These are phyloP conservation scores for Furcula furcula DNA, from an alignment of 2,888 invertebrate genomes.

Conservation along the genomic window DNA sequence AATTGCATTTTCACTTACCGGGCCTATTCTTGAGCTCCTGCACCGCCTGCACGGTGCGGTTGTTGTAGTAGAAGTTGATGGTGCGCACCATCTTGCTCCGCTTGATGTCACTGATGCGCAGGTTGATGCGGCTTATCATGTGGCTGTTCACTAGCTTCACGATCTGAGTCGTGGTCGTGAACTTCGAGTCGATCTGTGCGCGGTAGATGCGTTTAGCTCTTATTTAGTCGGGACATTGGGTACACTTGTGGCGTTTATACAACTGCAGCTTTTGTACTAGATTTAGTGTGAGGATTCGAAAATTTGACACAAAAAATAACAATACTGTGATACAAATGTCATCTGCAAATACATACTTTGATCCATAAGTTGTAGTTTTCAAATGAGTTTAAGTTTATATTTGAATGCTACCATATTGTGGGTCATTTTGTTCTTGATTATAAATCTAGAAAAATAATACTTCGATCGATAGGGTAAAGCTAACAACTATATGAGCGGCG, in stretches of 20 bases:
- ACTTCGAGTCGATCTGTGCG: slow-evolving; percentile 93
- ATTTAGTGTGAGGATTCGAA: not conserved
- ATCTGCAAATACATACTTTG: no score
- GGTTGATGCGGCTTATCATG: slow-evolving; percentile 95
- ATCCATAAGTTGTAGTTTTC: no score
- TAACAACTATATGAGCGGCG: no score
- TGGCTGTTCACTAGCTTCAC: slow-evolving; percentile 97
- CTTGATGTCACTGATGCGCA: slow-evolving; percentile 97
- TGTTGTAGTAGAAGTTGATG: slow-evolving; percentile 98
- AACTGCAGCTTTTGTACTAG: no score
- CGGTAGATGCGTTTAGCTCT: slow-evolving; percentile 51
- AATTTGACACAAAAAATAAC: no score
- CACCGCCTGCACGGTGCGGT: slow-evolving; percentile 96
- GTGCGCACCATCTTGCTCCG: slow-evolving; percentile 98
- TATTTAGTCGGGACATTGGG: slow-evolving; percentile 28
- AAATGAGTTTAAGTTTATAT: no score
- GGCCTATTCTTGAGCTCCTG: slow-evolving; percentile 98
- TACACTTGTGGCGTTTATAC: not conserved
- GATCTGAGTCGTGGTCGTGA: slow-evolving; percentile 98
- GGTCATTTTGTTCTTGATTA: no score
- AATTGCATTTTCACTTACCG: slow-evolving; percentile 57
- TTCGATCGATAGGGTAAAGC: no score
- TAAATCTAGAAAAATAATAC: no score
- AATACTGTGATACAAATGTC: no score
- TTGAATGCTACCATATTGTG: no score